A percentile compares a stretch with the other conserved stretches of the same genome.
Evolutionary conservation across 2,888 invertebrate genomes (phyloP).

Genomic region (Meiosimyza platycephala): DNA sequence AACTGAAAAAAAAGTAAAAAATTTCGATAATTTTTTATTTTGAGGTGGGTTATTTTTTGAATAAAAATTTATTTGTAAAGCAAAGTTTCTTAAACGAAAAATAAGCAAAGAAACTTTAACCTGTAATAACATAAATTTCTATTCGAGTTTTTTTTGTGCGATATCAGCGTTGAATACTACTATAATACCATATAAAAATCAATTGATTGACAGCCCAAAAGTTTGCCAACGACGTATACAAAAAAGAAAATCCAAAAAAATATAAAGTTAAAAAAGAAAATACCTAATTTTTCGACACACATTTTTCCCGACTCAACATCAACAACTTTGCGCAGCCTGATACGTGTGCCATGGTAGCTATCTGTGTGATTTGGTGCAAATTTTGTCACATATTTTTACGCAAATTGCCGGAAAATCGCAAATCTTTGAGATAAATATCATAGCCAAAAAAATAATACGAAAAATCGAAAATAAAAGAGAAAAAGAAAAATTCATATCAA

Average conservation of each 20-base stretch:
- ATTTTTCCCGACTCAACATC: background rate
- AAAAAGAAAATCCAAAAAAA: background rate
- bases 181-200: no score
- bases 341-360: background rate
- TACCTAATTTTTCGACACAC: background rate
- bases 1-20: background rate
- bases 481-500: conserved; percentile 1
- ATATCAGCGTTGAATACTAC: background rate
- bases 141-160: background rate
- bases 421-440: conserved; percentile 61
- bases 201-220: no score
- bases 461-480: background rate
- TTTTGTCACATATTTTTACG: conserved; percentile 62
- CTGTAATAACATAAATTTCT: background rate
- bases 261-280: conserved; percentile 4
- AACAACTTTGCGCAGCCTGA: background rate
- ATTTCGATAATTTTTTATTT: background rate
- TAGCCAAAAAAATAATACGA: conserved; percentile 27
- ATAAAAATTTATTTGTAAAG: background rate
- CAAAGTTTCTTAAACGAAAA: conserved; percentile 33
- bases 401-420: conserved; percentile 63
- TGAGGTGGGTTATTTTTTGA: background rate
- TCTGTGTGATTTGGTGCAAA: conserved; percentile 40
- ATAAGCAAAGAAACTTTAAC: background rate
- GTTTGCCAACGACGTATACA: background rate